Base-by-base conservation (phyloP, 2,888 invertebrate species). In the Aromia moschata region DNA sequence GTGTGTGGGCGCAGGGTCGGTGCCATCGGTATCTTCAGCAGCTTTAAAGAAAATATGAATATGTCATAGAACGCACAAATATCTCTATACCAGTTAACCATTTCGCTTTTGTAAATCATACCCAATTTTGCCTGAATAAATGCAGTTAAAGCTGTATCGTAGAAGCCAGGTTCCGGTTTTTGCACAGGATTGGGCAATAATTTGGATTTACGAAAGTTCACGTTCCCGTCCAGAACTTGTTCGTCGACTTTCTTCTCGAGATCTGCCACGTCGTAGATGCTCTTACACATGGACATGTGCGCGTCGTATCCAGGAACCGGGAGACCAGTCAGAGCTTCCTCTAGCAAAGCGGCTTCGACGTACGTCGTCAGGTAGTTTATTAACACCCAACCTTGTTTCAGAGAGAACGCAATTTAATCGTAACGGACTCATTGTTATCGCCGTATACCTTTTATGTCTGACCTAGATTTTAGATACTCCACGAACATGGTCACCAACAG, bases 351-450 rank as follows among this genome's bases (percentile, higher is more conserved):
- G 36, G 87, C 85, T 76, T 89, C 85, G 18, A 83, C 78, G 56
- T 85, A 84, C 3, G 80, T 83, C 58, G 82, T 82, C 0, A 89
- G 89, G 71, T 85, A 89, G 74, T 89, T 87, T 37, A 89, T 77
- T 43, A 89, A 79, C n/a, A 84, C 86, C 83, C 88, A 89, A 31
- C 2, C 73, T 66, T 30, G 16, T 40, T n/a, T n/a, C n/a, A n/a
- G n/a, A n/a, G n/a, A n/a, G n/a, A n/a, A n/a, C n/a, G n/a, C n/a
- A n/a, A n/a, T n/a, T n/a, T n/a, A n/a, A n/a, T n/a, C n/a, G n/a
- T n/a, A n/a, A n/a, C n/a, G 25, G 7, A 25, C 7, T 25, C 25
- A 3, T 25, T 25, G 25, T 25, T 25, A 5, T 25, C 25, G 4
- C 25, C 7, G 4, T 5, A n/a, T 11, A 62, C 65, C 74, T 59